These are phyloP conservation scores for honey bee (Apis mellifera) DNA, from an alignment of 1,140 invertebrate genomes.

Conservation along the genomic window DNA sequence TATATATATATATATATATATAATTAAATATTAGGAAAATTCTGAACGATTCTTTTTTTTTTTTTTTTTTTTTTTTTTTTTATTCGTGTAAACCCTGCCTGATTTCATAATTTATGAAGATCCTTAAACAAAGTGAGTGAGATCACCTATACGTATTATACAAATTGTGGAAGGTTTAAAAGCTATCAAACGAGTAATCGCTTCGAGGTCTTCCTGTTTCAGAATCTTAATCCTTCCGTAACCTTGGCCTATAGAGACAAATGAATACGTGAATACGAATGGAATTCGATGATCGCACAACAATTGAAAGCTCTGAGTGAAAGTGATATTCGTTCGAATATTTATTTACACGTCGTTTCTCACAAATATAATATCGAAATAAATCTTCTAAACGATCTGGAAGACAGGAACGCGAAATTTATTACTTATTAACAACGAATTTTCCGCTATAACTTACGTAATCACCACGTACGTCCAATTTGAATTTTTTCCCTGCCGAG, in stretches of 20 bases:
- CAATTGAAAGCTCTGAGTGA: neutral
- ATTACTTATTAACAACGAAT: no score
- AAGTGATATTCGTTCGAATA: neutral
- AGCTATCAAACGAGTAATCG: neutral
- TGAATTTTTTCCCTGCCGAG: no score
- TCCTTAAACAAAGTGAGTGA: slow-evolving; percentile 12
- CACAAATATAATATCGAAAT: no score
- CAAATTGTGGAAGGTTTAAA: neutral
- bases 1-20: no score
- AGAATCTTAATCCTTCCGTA: slow-evolving; percentile 13
- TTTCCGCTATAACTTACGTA: no score
- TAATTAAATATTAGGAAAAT: neutral
- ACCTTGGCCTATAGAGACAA: slow-evolving; percentile 34
- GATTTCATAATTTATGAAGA: slow-evolving; percentile 1
- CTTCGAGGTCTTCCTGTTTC: slow-evolving; percentile 15
- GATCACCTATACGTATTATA: slow-evolving; percentile 9
- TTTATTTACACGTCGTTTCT: neutral
- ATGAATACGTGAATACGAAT: neutral
- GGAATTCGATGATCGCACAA: slow-evolving; percentile 26
- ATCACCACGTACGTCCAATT: no score
- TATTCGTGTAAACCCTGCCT: neutral
- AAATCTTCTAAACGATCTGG: neutral
- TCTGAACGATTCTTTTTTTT: neutral
- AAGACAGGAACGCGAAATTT: neutral
- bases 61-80: neutral